A percentile compares a stretch with the other conserved stretches of the same genome.
These are phyloP conservation scores for Axea sp. DNA, from an alignment of 2,888 invertebrate genomes.

Conservation along the genomic window DNA sequence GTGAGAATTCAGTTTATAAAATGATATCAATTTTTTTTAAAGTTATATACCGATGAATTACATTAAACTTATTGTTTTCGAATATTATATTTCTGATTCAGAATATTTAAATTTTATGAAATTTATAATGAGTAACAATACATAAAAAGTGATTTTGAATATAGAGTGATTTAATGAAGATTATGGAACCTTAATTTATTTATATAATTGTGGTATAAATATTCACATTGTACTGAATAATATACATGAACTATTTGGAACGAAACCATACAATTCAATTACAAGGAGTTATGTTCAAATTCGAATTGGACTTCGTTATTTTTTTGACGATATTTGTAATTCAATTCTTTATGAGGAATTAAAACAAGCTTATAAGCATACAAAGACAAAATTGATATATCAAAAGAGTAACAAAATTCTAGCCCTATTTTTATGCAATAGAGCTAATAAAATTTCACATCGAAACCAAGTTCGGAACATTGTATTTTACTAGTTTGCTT, in stretches of 20 bases:
- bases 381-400: no score
- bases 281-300: no score
- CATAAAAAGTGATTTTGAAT: conserved; percentile 56
- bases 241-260: conserved; percentile 63
- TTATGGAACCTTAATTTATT: conserved; percentile 62
- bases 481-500: no score
- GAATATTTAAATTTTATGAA: conserved; percentile 31
- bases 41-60: conserved; percentile 54
- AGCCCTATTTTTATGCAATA: no score
- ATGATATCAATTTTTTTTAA: conserved; percentile 29
- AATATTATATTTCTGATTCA: conserved; percentile 2
- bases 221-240: conserved; percentile 64
- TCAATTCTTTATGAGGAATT: no score
- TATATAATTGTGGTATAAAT: conserved; percentile 66
- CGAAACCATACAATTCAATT: not conserved
- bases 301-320: no score
- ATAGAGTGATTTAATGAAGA: conserved; percentile 63
- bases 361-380: no score
- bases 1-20: no score
- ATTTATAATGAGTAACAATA: conserved; percentile 39
- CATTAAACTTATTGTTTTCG: not conserved
- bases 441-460: no score
- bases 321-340: no score
- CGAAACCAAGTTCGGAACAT: no score
- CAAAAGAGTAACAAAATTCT: no score